phyloP scores from a whole-genome alignment of 2,888 invertebrate species.

The Hirtodrosophila histrioides region DNA sequence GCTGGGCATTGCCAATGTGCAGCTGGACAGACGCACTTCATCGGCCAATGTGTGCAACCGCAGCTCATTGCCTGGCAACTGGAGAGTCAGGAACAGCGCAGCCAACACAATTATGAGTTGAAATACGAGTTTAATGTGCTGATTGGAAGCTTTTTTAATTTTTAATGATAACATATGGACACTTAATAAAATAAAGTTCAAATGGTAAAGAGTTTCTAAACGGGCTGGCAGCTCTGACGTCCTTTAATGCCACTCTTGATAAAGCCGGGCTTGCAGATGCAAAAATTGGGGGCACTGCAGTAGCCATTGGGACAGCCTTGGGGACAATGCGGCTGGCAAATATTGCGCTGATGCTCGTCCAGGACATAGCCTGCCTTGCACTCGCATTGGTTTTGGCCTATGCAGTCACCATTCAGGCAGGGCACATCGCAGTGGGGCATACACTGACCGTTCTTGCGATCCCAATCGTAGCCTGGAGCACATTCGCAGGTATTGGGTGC shows the following conservation, averaged over 20 bases:
- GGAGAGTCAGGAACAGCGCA: slow-evolving; percentile 48
- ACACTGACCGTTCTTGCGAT: slow-evolving; percentile 84
- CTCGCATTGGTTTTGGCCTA: slow-evolving; percentile 87
- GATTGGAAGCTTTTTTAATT: slow-evolving; percentile 65
- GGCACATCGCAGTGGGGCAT: slow-evolving; percentile 87
- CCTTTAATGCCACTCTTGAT: slow-evolving; percentile 83
- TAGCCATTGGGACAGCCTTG: slow-evolving; percentile 90
- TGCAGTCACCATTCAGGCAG: slow-evolving; percentile 89
- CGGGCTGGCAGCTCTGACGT: slow-evolving; percentile 87
- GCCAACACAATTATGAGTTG: slow-evolving; percentile 60
- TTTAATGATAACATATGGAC: slow-evolving; percentile 31
- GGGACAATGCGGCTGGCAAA: slow-evolving; percentile 87
- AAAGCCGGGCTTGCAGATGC: slow-evolving; percentile 90
- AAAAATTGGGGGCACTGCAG: slow-evolving; percentile 90
- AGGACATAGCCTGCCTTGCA: slow-evolving; percentile 86
- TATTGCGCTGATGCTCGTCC: slow-evolving; percentile 83
- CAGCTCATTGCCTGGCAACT: slow-evolving; percentile 46
- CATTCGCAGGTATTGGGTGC: slow-evolving; percentile 84
- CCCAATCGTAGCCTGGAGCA: slow-evolving; percentile 71
- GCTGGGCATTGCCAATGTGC: slow-evolving; percentile 74
- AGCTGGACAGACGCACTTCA: slow-evolving; percentile 64
- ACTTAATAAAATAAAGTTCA: background rate
- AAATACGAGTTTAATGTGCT: slow-evolving; percentile 76
- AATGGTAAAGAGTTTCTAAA: slow-evolving; percentile 30
- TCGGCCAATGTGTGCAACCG: slow-evolving; percentile 71